Percentiles rank a stretch among this genome's conserved stretches.
Conservation (phyloP, 2,113 vertebrate species). For the Stercorarius parasiticus region DNA sequence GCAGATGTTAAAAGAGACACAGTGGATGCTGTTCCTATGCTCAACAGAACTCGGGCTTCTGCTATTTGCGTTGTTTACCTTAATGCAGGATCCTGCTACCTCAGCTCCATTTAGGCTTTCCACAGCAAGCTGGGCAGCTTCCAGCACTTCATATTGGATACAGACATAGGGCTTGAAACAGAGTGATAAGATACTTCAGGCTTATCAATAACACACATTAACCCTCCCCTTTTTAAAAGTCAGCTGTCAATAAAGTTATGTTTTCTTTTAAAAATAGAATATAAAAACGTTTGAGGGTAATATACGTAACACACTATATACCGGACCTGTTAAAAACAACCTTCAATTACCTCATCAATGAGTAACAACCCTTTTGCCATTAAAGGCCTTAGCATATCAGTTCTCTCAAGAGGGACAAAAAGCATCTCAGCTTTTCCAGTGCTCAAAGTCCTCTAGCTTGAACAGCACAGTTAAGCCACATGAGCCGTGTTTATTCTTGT, state of each 20-base stretch:
- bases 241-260: background rate
- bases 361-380: background rate
- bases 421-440: background rate
- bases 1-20: background rate
- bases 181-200: background rate
- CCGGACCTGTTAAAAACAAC: background rate
- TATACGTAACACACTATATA: background rate
- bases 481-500: background rate
- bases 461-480: background rate
- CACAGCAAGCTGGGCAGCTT: slow-evolving; percentile 84
- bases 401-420: background rate
- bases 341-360: background rate
- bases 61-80: slow-evolving; percentile 48
- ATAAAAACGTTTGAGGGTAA: background rate
- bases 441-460: background rate
- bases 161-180: slow-evolving; percentile 80
- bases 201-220: background rate
- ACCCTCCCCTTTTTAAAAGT: background rate
- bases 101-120: slow-evolving; percentile 73
- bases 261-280: background rate
- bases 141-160: slow-evolving; percentile 81
- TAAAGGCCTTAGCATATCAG: background rate
- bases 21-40: background rate
- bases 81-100: slow-evolving; percentile 67
- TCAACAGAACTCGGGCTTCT: background rate